Percentiles rank a stretch among this genome's conserved stretches.
Evolutionary conservation across 2,888 invertebrate genomes (phyloP).

Genomic region (Trichopria drosophilae): DNA sequence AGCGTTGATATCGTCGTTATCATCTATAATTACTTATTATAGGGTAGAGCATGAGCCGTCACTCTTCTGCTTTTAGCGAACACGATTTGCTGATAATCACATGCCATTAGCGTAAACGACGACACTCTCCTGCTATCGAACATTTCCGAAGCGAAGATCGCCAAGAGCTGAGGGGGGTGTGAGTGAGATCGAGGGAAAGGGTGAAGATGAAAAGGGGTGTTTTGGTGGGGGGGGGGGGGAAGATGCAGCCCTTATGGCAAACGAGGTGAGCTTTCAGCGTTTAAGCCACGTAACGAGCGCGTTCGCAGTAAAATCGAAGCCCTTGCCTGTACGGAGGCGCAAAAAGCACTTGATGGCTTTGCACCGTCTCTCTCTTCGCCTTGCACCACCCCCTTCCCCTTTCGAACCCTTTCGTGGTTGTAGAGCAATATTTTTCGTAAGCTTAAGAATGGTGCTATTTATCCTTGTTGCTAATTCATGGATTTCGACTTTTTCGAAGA

Average conservation of each 20-base stretch:
- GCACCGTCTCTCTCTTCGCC: conserved; percentile 20
- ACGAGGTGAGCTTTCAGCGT: conserved; percentile 32
- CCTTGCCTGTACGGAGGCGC: conserved; percentile 24
- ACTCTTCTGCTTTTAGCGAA: too few relatives aligned
- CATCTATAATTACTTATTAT: too few relatives aligned
- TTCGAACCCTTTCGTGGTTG: conserved; percentile 19
- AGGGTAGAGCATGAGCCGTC: too few relatives aligned
- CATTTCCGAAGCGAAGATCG: conserved; percentile 22
- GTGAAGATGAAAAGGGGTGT: not conserved
- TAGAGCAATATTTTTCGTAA: too few relatives aligned
- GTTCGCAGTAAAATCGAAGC: conserved; percentile 34
- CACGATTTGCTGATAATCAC: too few relatives aligned
- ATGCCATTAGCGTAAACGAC: too few relatives aligned
- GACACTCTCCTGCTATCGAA: conserved; percentile 21
- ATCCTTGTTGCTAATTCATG: too few relatives aligned
- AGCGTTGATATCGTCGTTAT: too few relatives aligned
- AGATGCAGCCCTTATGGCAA: conserved; percentile 12
- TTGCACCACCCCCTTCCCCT: not conserved
- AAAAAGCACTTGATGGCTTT: conserved; percentile 37
- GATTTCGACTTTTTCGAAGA: too few relatives aligned
- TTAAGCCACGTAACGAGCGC: conserved; percentile 27
- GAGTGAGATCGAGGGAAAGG: conserved; percentile 3
- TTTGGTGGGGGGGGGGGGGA: not conserved
- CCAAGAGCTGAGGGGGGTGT: conserved; percentile 9
- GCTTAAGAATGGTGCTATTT: too few relatives aligned